Evolutionary conservation across 2,888 invertebrate genomes (phyloP), one percentile per base, ranked within the genome.

Genomic region (Drosophila neoperkinsi): DNA sequence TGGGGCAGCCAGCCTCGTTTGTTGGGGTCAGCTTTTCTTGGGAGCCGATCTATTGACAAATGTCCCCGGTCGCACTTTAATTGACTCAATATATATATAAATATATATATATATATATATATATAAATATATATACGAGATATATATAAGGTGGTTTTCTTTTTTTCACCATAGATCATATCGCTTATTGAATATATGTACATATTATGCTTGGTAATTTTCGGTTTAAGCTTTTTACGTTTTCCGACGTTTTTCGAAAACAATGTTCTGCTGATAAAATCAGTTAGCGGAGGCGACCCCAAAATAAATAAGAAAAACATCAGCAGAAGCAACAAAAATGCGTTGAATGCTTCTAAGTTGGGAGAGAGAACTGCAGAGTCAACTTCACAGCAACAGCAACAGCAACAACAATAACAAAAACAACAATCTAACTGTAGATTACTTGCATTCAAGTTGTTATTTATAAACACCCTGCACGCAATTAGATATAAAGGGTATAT

Each of bases 21-120:
- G 60, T 49, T 71, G 72, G 74, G 80, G 80, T 80, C 83, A 79
- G 70, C 59, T 59, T 70, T 71, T 41, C 46, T 25, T 34, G 59
- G 80, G 56, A 57, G 70, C 69, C 62, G 79, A 75, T 75, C 90
- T 59, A 88, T 84, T 82, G 88, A 90, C 90, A 90, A 85, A 85
- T 81, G 79, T 79, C 71, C 70, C 61, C 64, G 87, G 71, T 74
- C 55, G 78, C 67, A 79, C 91, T 78, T 89, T 87, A 85, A 85
- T 85, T 90, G 90, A 46, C 90, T 78, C 63, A 30, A 25, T 21
- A 36, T 28, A 30, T 9, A 43, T 38, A 38, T 5, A 38, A 18
- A 38, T 18, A 36, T 7, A 11, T 11, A 21, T 7, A 21, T 10
- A 41, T 10, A n/a, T 21, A 21, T 43, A 25, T 25, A 25, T 25